Conservation (phyloP, 2,888 invertebrate genomes). For the Drosophila koepferae region DNA sequence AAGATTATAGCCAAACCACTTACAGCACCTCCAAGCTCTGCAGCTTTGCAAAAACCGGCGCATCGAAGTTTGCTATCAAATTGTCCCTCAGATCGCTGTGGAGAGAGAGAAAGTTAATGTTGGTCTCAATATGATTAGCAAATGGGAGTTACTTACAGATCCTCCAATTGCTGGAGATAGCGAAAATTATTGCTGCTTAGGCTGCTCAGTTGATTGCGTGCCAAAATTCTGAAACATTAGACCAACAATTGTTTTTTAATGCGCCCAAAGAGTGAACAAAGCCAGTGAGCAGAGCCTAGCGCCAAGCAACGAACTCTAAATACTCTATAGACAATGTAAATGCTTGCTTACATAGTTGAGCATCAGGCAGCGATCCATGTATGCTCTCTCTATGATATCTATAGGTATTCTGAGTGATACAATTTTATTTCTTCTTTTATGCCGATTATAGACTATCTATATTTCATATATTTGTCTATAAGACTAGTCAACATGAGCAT, state of each 20-base stretch:
- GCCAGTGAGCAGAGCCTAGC: background rate
- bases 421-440: no score
- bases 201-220: slow-evolving; percentile 79
- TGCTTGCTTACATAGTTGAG: no score
- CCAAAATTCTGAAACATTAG: slow-evolving; percentile 77
- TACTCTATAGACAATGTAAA: background rate
- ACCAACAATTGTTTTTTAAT: slow-evolving; percentile 67
- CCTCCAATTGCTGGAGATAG: slow-evolving; percentile 75
- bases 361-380: background rate
- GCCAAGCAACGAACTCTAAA: background rate
- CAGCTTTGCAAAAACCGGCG: slow-evolving; percentile 84
- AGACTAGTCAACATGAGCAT: no score
- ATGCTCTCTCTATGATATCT: no score
- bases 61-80: slow-evolving; percentile 83
- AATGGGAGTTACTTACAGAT: slow-evolving; percentile 77
- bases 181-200: slow-evolving; percentile 75
- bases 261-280: slow-evolving; percentile 36
- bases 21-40: slow-evolving; percentile 85
- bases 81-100: slow-evolving; percentile 86
- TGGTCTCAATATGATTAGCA: no score
- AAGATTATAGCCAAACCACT: slow-evolving; percentile 46
- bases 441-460: no score
- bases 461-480: no score
- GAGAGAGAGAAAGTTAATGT: background rate
- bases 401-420: no score